Evolutionary conservation across 1,140 invertebrate genomes (phyloP).

Genomic region (Scylla paramamosain): DNA sequence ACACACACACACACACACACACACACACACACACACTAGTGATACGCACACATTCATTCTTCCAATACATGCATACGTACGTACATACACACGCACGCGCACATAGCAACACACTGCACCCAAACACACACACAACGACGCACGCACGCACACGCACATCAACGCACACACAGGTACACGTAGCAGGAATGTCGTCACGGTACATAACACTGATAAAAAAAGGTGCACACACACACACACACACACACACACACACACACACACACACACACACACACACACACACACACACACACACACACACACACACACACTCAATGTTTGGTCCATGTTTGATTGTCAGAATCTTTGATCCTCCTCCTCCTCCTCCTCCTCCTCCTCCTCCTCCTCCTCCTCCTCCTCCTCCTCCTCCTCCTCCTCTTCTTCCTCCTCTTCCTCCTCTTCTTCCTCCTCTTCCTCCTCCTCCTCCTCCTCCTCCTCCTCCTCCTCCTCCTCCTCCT

Average conservation of each 20-base stretch:
- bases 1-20: background rate
- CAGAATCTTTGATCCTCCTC: no score
- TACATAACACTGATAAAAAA: background rate
- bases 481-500: background rate
- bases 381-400: no score
- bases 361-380: no score
- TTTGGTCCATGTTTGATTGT: background rate
- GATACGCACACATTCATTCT: no score
- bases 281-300: no score
- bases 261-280: no score
- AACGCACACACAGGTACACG: background rate
- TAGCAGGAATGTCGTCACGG: background rate
- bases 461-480: background rate
- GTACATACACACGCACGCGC: background rate
- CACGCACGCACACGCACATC: background rate
- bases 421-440: background rate
- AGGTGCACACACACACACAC: background rate
- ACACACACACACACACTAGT: background rate
- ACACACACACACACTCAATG: background rate
- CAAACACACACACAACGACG: background rate
- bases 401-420: conserved; percentile 1
- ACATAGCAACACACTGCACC: background rate
- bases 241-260: no score
- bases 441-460: background rate
- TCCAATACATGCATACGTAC: background rate